A percentile compares a stretch with the other conserved stretches of the same genome.
These are phyloP conservation scores for Solen grandis DNA, from an alignment of 1,140 invertebrate species.

Conservation along the genomic window DNA sequence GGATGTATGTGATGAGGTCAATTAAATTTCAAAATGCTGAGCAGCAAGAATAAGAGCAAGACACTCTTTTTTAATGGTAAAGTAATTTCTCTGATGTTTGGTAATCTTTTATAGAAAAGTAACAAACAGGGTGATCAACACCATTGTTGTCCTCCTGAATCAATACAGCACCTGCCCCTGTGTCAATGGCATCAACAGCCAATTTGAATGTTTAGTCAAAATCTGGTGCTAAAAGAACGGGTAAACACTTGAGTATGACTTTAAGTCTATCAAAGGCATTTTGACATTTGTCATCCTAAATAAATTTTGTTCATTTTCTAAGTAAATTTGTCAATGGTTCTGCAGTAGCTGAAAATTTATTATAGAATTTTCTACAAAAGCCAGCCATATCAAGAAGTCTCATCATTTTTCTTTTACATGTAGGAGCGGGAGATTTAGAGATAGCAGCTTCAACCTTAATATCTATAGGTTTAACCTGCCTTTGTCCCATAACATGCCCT, in stretches of 20 bases:
- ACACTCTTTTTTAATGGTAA: too few species aligned
- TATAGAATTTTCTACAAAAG: too few species aligned
- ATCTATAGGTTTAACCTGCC: constrained; percentile 39
- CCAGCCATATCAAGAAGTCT: constrained; percentile 22
- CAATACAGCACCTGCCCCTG: constrained; percentile 47
- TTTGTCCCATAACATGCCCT: constrained; percentile 46
- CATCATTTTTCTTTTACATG: constrained; percentile 25
- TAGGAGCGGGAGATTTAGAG: constrained; percentile 24
- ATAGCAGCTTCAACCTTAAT: constrained; percentile 54
- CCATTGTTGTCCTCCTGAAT: constrained; percentile 34
- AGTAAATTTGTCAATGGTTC: constrained; percentile 13
- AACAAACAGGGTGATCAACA: constrained; percentile 50
- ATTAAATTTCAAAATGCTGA: too few species aligned
- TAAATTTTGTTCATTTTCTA: background rate
- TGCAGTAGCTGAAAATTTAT: too few species aligned
- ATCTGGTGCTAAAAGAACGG: constrained; percentile 67
- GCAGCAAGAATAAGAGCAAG: constrained; percentile 43
- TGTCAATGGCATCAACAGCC: constrained; percentile 57
- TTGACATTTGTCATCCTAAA: constrained; percentile 12
- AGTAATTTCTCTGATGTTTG: constrained; percentile 44
- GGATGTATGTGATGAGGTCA: background rate
- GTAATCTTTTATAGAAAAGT: constrained; percentile 56
- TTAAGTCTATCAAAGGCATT: too few species aligned
- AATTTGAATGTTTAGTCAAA: constrained; percentile 70
- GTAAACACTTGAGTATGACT: background rate